Evolutionary conservation across 1,140 invertebrate genomes (phyloP).

Genomic region (Hypothenemus hampei): DNA sequence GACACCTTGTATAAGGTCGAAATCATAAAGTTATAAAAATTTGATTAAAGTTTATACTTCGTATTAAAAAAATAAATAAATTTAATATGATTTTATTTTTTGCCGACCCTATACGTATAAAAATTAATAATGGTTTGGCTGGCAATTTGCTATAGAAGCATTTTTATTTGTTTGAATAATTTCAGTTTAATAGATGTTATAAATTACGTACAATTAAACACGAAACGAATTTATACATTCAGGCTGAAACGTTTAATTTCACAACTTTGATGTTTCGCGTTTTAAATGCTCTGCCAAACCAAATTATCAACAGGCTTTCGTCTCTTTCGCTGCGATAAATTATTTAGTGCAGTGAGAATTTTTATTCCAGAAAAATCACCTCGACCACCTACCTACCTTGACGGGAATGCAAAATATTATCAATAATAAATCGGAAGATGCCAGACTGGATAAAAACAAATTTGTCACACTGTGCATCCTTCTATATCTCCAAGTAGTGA

Average conservation of each 20-base stretch:
- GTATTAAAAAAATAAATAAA: too few relatives aligned
- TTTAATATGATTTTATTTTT: too few relatives aligned
- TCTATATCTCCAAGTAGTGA: constrained; percentile 39
- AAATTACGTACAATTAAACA: constrained; percentile 1
- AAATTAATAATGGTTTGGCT: too few relatives aligned
- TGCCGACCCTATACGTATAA: too few relatives aligned
- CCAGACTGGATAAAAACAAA: constrained; percentile 64
- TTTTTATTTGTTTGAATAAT: constrained; percentile 1
- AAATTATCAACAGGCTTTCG: constrained; percentile 3
- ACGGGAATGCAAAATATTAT: constrained; percentile 71
- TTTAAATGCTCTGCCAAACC: constrained; percentile 7
- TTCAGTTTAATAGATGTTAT: background rate
- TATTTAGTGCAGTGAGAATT: background rate
- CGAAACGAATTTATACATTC: background rate
- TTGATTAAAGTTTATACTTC: too few relatives aligned
- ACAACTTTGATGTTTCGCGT: constrained; percentile 1
- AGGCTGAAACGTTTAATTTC: background rate
- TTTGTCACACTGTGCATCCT: constrained; percentile 56
- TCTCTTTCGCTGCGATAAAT: too few relatives aligned
- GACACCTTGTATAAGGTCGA: too few relatives aligned
- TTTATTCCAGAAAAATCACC: too few relatives aligned
- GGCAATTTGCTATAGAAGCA: background rate
- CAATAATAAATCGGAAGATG: constrained; percentile 66
- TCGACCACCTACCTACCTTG: constrained; percentile 64
- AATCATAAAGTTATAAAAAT: too few relatives aligned